Evolutionary conservation across 1,140 invertebrate genomes (phyloP).

Genomic region (Ditylenchus dipsaci): DNA sequence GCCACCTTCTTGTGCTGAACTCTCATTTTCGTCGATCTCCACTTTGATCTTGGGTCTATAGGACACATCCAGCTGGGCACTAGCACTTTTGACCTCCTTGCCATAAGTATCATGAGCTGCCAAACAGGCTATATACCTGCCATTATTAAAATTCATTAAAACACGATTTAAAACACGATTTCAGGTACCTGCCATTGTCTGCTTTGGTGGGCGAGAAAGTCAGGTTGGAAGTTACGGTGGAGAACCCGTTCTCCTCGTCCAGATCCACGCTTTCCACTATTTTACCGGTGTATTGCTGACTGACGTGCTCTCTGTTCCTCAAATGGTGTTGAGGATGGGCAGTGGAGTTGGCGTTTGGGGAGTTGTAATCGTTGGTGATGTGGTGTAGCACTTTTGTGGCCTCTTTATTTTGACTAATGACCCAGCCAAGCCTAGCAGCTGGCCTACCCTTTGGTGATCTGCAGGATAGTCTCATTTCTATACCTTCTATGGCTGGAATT

Average conservation of each 20-base stretch:
- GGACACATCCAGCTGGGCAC: conserved; percentile 14
- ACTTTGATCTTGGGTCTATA: conserved; percentile 14
- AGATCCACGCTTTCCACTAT: conserved; percentile 10
- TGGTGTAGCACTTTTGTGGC: conserved; percentile 14
- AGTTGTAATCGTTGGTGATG: conserved; percentile 3
- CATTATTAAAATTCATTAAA: too few species aligned
- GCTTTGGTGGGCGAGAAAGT: conserved; percentile 11
- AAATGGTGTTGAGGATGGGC: background rate
- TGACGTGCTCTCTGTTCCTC: background rate
- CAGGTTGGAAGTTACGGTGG: conserved; percentile 9
- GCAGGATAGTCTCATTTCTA: conserved; percentile 4
- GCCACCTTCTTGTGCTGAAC: conserved; percentile 1
- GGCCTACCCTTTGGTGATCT: conserved; percentile 12
- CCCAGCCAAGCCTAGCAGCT: conserved; percentile 18
- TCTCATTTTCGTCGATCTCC: conserved; percentile 8
- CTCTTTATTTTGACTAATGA: conserved; percentile 12
- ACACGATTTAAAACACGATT: too few species aligned
- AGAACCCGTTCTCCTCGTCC: conserved; percentile 12
- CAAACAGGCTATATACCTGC: conserved; percentile 16
- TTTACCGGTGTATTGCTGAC: conserved; percentile 8
- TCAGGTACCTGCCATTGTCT: conserved; percentile 19
- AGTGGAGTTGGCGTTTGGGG: background rate
- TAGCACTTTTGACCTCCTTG: conserved; percentile 15
- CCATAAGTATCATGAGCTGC: conserved; percentile 22
- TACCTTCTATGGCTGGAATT: conserved; percentile 19